Conservation (phyloP, 2,888 invertebrate genomes). For the Philereme transversata region DNA sequence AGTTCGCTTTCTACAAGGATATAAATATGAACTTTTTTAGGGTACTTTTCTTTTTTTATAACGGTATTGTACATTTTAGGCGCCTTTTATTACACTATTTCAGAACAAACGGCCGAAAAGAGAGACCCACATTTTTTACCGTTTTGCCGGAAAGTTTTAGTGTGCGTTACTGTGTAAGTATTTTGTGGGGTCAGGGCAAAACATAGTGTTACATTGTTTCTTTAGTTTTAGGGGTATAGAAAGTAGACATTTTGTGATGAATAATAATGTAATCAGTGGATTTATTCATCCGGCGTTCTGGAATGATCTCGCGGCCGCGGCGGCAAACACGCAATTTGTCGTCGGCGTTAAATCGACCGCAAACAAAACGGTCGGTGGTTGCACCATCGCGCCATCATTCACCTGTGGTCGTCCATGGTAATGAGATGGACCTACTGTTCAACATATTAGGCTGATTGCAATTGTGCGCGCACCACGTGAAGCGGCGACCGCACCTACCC, state of each 20-base stretch:
- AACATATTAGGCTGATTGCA: constrained; percentile 83
- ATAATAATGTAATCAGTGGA: constrained; percentile 58
- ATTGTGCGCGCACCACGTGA: constrained; percentile 62
- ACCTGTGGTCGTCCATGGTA: constrained; percentile 82
- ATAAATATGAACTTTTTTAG: constrained; percentile 73
- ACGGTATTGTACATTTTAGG: constrained; percentile 58
- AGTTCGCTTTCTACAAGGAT: constrained; percentile 74
- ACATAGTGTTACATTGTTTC: constrained; percentile 33
- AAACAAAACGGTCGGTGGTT: constrained; percentile 77
- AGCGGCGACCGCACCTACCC: constrained; percentile 58
- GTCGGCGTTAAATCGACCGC: constrained; percentile 82
- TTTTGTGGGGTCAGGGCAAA: constrained; percentile 32
- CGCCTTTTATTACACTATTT: constrained; percentile 52
- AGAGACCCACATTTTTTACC: constrained; percentile 42
- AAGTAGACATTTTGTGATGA: constrained; percentile 8
- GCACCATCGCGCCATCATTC: constrained; percentile 76
- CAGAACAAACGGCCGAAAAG: constrained; percentile 39
- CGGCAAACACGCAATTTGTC: constrained; percentile 82
- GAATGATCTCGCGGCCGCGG: constrained; percentile 74
- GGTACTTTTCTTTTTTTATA: constrained; percentile 57
- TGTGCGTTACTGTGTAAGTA: constrained; percentile 38
- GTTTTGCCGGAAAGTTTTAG: constrained; percentile 42
- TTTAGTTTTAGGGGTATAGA: constrained; percentile 3
- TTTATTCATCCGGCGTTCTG: constrained; percentile 64
- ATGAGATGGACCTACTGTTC: constrained; percentile 81